These are phyloP conservation scores for Lycodopsis pacificus DNA, from an alignment of 2,797 vertebrate species.

Conservation along the genomic window DNA sequence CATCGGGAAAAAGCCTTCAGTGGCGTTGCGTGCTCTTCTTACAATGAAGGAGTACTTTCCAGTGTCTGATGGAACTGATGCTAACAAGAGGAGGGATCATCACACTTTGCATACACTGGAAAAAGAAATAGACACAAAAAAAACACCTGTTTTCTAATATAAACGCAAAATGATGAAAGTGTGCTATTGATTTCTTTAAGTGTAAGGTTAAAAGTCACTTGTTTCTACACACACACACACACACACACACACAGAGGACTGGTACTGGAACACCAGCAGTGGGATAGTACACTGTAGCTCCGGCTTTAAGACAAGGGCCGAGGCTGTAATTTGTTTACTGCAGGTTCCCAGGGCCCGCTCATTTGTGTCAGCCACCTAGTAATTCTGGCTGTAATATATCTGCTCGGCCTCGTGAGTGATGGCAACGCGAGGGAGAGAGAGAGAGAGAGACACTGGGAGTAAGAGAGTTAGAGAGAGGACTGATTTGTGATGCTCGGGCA, in stretches of 20 bases:
- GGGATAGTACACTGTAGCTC: conserved; percentile 65
- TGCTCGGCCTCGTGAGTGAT: conserved; percentile 72
- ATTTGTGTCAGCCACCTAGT: conserved; percentile 84
- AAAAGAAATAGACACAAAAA: neutral
- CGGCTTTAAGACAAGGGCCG: conserved; percentile 70
- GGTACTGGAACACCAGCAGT: conserved; percentile 49
- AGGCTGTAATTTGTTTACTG: conserved; percentile 82
- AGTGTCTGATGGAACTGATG: neutral
- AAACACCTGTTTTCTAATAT: neutral
- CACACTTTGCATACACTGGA: neutral
- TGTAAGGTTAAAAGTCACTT: conserved; percentile 19
- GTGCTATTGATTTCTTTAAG: conserved; percentile 21
- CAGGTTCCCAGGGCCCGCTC: conserved; percentile 78
- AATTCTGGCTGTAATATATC: conserved; percentile 83
- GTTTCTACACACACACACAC: conserved; percentile 2
- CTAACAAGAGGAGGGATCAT: neutral
- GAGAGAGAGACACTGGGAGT: conserved; percentile 2
- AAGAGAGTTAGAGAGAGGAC: conserved; percentile 23
- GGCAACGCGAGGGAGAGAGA: conserved; percentile 35
- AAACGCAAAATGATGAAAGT: conserved; percentile 10
- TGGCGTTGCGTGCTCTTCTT: neutral
- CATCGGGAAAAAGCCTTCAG: neutral
- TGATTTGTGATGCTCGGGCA: conserved; percentile 76
- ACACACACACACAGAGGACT: conserved; percentile 3
- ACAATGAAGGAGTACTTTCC: neutral